A percentile compares a stretch with the other conserved stretches of the same genome.
Evolutionary conservation across 53 echinoderm and acorn worm genomes (phyloP).

Genomic region (Stichopus horrens): DNA sequence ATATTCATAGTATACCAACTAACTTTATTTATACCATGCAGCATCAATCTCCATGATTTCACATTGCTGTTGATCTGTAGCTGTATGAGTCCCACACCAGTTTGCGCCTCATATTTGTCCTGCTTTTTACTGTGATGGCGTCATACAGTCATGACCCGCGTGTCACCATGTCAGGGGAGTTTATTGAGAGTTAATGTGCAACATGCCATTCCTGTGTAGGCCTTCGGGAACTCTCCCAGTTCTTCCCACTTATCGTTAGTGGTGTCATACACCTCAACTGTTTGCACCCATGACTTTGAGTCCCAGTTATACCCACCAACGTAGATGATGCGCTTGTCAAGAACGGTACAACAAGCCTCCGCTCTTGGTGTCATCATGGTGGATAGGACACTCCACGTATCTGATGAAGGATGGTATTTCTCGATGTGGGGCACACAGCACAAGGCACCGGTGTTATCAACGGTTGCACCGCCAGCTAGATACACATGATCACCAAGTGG

Average conservation of each 20-base stretch:
- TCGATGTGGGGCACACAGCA: conserved; percentile 70
- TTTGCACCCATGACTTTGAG: conserved; percentile 72
- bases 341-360: conserved; percentile 71
- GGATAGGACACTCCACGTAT: conserved; percentile 71
- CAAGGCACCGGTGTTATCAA: conserved; percentile 50
- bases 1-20: too few relatives aligned
- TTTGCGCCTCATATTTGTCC: too few relatives aligned
- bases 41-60: too few relatives aligned
- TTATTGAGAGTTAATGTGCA: conserved; percentile 72
- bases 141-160: too few relatives aligned
- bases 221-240: conserved; percentile 63
- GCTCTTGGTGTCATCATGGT: conserved; percentile 72
- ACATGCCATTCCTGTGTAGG: conserved; percentile 79
- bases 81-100: too few relatives aligned
- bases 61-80: too few relatives aligned
- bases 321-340: conserved; percentile 68
- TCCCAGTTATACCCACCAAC: conserved; percentile 97
- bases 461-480: conserved; percentile 82
- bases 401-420: conserved; percentile 67
- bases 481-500: conserved; percentile 70
- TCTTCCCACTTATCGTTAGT: conserved; percentile 66
- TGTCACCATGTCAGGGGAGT: conserved; percentile 2
- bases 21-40: too few relatives aligned
- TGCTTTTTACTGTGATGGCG: too few relatives aligned
- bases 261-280: conserved; percentile 77